Percentiles rank a stretch among this genome's conserved stretches.
Conservation (phyloP, 53 echinoderm and acorn worm species). For the Mesocentrotus franciscanus region DNA sequence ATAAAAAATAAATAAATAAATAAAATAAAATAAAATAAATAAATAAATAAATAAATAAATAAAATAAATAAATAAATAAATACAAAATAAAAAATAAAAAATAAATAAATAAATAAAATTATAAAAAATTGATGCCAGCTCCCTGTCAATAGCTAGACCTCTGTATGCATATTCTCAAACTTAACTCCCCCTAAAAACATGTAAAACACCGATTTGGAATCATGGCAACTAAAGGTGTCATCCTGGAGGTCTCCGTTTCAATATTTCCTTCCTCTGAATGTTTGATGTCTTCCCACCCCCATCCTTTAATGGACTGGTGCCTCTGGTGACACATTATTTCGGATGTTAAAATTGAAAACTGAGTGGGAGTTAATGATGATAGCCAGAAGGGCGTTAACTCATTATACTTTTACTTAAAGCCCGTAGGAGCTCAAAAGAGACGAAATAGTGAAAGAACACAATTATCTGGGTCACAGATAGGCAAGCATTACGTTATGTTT, state of each 20-base stretch:
- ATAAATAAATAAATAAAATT: no score
- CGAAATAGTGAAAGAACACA: no score
- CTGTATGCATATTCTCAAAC: not conserved
- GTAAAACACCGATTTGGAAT: not conserved
- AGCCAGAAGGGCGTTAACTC: not conserved
- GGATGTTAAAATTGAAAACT: not conserved
- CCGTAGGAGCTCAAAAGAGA: no score
- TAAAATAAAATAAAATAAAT: no score
- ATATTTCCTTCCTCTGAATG: not conserved
- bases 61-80: no score
- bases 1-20: no score
- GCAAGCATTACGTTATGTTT: no score
- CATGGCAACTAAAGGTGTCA: not conserved
- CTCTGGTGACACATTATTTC: not conserved
- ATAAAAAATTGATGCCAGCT: not conserved
- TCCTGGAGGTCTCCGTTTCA: not conserved
- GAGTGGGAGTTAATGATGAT: not conserved
- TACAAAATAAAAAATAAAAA: no score
- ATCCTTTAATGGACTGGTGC: not conserved
- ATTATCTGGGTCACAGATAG: no score
- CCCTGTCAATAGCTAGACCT: no score
- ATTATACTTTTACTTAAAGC: not conserved
- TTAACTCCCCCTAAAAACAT: no score
- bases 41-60: no score
- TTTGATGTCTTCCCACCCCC: not conserved